Evolutionary conservation across 2,888 invertebrate species (phyloP).

Genomic region (Ormia ochracea): DNA sequence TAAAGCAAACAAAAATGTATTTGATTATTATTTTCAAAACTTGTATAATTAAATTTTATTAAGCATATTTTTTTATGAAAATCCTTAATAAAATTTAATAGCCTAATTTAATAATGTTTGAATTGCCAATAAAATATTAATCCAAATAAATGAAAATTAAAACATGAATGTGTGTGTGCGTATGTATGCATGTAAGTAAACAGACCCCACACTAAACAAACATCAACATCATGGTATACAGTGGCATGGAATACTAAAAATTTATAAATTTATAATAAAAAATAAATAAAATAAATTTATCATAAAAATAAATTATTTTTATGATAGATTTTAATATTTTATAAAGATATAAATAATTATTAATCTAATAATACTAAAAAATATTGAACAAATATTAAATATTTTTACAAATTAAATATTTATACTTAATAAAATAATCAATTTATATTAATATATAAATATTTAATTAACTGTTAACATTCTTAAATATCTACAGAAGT

Average conservation of each 20-base stretch:
- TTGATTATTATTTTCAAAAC: neutral
- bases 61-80: constrained; percentile 7
- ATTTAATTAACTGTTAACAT: too few species aligned
- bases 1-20: neutral
- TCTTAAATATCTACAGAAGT: too few species aligned
- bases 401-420: too few species aligned
- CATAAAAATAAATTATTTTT: neutral
- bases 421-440: too few species aligned
- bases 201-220: neutral
- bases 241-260: neutral
- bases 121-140: constrained; percentile 37
- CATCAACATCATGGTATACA: constrained; percentile 10
- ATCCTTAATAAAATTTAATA: constrained; percentile 30
- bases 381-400: too few species aligned
- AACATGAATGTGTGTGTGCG: too few species aligned
- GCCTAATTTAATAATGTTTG: constrained; percentile 31
- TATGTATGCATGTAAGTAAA: too few species aligned
- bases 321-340: too few species aligned
- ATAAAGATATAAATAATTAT: too few species aligned
- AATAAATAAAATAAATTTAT: neutral
- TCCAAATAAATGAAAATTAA: constrained; percentile 29
- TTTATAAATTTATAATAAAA: neutral
- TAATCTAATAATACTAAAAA: too few species aligned
- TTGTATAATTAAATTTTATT: constrained; percentile 17
- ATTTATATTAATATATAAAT: too few species aligned